Evolutionary conservation across 2,888 invertebrate genomes (phyloP).

Genomic region (Drosophila phalerata): DNA sequence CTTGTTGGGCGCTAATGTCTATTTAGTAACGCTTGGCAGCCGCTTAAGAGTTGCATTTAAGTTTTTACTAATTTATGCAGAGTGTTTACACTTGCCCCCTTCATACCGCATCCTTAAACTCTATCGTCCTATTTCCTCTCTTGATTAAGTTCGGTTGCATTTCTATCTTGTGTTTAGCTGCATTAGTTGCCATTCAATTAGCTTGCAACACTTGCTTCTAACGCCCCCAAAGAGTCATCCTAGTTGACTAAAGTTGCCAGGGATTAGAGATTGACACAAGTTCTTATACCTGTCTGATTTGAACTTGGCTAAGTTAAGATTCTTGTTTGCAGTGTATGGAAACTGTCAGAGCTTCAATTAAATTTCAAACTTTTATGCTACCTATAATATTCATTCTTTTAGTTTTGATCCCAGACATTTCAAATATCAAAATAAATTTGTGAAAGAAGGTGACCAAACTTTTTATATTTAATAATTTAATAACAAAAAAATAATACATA

Average conservation of each 20-base stretch:
- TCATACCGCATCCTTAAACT: background rate
- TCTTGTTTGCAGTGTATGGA: background rate
- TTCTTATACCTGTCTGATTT: background rate
- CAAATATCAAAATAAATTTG: no score
- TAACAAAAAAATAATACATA: background rate
- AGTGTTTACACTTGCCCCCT: slow-evolving; percentile 46
- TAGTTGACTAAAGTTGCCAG: slow-evolving; percentile 7
- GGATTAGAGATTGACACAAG: slow-evolving; percentile 20
- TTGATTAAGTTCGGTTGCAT: slow-evolving; percentile 26
- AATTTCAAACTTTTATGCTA: background rate
- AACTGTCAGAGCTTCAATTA: background rate
- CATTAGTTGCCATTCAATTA: slow-evolving; percentile 60
- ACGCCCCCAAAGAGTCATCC: slow-evolving; percentile 1
- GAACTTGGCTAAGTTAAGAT: background rate
- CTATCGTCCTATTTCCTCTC: slow-evolving; percentile 3
- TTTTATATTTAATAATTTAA: background rate
- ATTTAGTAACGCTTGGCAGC: slow-evolving; percentile 58
- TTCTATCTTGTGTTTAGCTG: slow-evolving; percentile 13
- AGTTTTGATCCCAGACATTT: no score
- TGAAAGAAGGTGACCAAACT: no score
- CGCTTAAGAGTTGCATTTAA: slow-evolving; percentile 58
- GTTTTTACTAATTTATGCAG: slow-evolving; percentile 68
- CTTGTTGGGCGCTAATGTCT: slow-evolving; percentile 64
- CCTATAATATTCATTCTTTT: no score
- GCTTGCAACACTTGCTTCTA: slow-evolving; percentile 46